Evolutionary conservation across 92 coral and sea anemone species (phyloP).

Genomic region (Ricordea florida): DNA sequence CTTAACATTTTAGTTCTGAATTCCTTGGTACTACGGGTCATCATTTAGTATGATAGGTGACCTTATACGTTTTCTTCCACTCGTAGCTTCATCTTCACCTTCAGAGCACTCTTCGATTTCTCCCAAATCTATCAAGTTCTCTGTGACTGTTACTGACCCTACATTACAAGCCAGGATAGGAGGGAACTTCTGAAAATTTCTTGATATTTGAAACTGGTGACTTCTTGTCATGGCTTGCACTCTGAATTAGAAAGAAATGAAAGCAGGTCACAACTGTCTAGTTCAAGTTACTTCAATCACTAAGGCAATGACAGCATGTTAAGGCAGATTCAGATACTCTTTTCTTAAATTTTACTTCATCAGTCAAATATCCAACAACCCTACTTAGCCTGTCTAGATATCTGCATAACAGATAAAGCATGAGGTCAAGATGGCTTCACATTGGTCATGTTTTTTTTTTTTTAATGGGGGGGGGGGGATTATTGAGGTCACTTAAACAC

Average conservation of each 20-base stretch:
- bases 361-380: no score
- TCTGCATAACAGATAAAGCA: no score
- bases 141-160: neutral
- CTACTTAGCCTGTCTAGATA: no score
- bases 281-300: no score
- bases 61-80: conserved; percentile 98
- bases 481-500: no score
- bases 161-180: conserved; percentile 29
- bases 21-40: conserved; percentile 58
- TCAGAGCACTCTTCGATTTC: conserved; percentile 87
- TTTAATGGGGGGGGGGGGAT: no score
- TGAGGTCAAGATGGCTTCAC: no score
- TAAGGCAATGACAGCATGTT: no score
- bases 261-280: neutral
- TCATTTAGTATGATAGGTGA: conserved; percentile 60
- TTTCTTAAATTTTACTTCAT: no score
- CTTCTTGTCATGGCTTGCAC: conserved; percentile 52
- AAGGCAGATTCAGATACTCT: no score
- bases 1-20: neutral
- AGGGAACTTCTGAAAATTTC: conserved; percentile 50
- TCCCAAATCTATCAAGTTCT: conserved; percentile 36
- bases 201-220: conserved; percentile 16
- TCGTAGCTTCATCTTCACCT: conserved; percentile 99
- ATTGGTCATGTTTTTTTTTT: no score
- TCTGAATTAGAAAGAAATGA: conserved; percentile 2